Base-by-base conservation (phyloP, 2,888 invertebrate species). In the Acleris laterana region DNA sequence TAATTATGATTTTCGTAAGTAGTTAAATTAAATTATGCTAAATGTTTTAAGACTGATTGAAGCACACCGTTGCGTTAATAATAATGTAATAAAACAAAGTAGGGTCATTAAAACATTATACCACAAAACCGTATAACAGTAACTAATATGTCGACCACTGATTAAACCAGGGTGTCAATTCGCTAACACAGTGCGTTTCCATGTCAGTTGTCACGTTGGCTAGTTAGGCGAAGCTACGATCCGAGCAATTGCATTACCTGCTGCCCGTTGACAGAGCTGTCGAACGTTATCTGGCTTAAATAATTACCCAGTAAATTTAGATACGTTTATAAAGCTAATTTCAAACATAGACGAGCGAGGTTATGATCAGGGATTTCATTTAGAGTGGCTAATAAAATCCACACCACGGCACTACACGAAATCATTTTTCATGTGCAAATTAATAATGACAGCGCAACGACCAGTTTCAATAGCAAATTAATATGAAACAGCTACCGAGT, bases 381-480 rank as follows among this genome's bases (percentile, higher is more conserved):
- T 19, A 3, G 2, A 20, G 11, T 49, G 2, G n/a, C 22, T n/a
- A 25, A 16, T 16, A 46, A 46, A 46, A n/a, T n/a, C 17, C 17
- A 17, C n/a, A 46, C n/a, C n/a, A 5, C 2, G 17, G 46, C n/a
- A 46, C 46, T 16, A 46, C 46, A 13, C 46, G 6, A 46, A 4
- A 46, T 16, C 5, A 46, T 46, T 46, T n/a, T 46, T 46, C 38
- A 49, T 58, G 20, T 46, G 7, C 17, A 32, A 13, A 58, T 19
- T 67, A 71, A 70, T 62, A 57, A 68, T 61, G 68, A 69, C 69
- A 68, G 53, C 66, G 59, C 61, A 63, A 53, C 58, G 62, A 63
- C 46, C 66, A 57, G 62, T 75, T 76, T 78, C 80, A 82, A 82
- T 80, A 79, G 71, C 78, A 80, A 81, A 83, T 82, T 80, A 81